Base-by-base conservation (phyloP, 2,888 invertebrate species). In the Cinara cedri region DNA sequence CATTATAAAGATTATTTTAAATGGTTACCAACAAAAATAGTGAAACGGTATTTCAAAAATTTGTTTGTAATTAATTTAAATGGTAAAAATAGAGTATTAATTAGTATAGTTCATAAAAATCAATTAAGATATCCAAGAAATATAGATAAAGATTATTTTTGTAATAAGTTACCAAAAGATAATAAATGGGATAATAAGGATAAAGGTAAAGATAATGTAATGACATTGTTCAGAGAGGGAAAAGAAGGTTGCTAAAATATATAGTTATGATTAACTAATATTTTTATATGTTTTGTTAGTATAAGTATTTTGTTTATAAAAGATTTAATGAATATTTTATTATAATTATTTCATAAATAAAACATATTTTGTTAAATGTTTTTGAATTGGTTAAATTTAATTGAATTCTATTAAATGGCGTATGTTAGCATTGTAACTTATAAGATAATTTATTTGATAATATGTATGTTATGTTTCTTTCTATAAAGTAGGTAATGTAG, bases 1-100 rank as follows among this genome's bases (percentile, higher is more conserved):
- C 49, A 49, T 68, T 68, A 49, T 2, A 68, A 68, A 68, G 24
- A 26, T 68, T 68, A 46, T 26, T 10, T 6, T 24, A 21, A 68
- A 49, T 68, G 68, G 24, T 68, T 68, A 68, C 24, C 68, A 49
- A 24, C 16, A 9, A 49, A 10, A 51, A 10, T 68, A 26, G 16
- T 49, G 1, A 51, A 51, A 10, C 26, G 4, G 3, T 46, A 44
- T 21, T 46, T 3, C 21, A 65, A 65, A 14, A 46, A 65, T 46
- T 46, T 46, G 6, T 46, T 14, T 65, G 46, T 65, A 65, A 65
- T 65, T 14, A 0, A 46, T 13, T 46, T 68, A 49, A 68, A 68
- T 13, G 63, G 19, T 63, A 19, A 6, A 0, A 44, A 0, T 63
- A 63, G 19, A 14, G n/a, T n/a, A n/a, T n/a, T n/a, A n/a, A n/a